Conservation (phyloP, 2,888 invertebrate genomes). For the Brachynemurus nebulosus region DNA sequence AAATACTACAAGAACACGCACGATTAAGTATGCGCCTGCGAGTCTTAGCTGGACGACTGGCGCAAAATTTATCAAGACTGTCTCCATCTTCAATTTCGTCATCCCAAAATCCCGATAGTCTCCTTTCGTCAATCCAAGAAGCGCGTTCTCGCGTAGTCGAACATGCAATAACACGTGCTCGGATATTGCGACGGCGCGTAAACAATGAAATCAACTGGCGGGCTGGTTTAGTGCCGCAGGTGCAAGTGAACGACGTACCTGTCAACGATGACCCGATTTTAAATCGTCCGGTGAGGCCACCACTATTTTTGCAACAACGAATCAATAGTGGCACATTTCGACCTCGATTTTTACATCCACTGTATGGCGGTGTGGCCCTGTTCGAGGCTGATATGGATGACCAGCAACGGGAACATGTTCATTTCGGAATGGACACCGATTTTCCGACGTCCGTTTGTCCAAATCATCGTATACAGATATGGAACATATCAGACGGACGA, state of each 20-base stretch:
- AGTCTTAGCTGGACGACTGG: not conserved
- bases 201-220: slow-evolving; percentile 23
- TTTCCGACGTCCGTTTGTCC: slow-evolving; percentile 43
- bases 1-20: not conserved
- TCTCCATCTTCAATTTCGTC: not conserved
- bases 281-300: slow-evolving; percentile 17
- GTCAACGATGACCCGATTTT: slow-evolving; percentile 27
- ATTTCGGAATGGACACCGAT: slow-evolving; percentile 25
- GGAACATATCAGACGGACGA: slow-evolving; percentile 60
- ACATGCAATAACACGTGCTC: not conserved
- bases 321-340: slow-evolving; percentile 25
- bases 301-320: slow-evolving; percentile 18
- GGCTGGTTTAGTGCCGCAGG: slow-evolving; percentile 35
- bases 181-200: not conserved
- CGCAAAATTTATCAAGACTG: not conserved
- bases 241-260: slow-evolving; percentile 48
- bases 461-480: slow-evolving; percentile 68
- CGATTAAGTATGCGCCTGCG: not conserved
- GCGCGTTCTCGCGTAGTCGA: not conserved
- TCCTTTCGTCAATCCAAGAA: not conserved
- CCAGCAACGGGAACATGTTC: slow-evolving; percentile 25
- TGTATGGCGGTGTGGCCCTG: slow-evolving; percentile 34
- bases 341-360: slow-evolving; percentile 30
- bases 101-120: not conserved
- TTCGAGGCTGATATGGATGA: slow-evolving; percentile 31